Conservation (phyloP, 2,113 vertebrate genomes). For the Podiceps cristatus region DNA sequence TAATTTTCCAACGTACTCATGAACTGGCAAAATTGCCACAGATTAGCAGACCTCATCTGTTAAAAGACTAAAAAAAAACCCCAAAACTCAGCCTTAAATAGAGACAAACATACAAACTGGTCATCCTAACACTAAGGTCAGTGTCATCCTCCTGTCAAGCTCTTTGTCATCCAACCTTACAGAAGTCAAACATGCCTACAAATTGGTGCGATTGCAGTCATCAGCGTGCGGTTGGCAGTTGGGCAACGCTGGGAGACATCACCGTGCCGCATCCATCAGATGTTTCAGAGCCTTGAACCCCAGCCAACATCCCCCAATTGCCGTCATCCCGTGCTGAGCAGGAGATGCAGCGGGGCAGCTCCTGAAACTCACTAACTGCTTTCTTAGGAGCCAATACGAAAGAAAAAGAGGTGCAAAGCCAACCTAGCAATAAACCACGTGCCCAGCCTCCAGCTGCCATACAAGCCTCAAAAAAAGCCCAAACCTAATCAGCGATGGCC, state of each 20-base stretch:
- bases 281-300: neutral
- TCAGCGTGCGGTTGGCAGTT: neutral
- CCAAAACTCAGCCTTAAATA: neutral
- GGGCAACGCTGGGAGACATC: neutral
- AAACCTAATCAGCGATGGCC: accelerated
- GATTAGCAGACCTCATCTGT: neutral
- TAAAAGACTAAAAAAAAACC: neutral
- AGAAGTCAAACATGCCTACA: neutral
- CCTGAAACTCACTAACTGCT: neutral
- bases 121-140: neutral
- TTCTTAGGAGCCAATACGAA: neutral
- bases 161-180: neutral
- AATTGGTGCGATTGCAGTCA: neutral
- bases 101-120: neutral
- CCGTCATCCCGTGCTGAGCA: accelerated
- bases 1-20: neutral
- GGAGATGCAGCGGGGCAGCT: neutral
- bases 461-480: neutral
- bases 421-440: accelerated
- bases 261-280: accelerated
- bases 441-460: neutral
- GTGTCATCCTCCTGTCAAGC: neutral
- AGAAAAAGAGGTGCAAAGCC: neutral
- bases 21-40: neutral
- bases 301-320: neutral